Evolutionary conservation across 2,888 invertebrate species (phyloP).

Genomic region (Nysson spinosus): DNA sequence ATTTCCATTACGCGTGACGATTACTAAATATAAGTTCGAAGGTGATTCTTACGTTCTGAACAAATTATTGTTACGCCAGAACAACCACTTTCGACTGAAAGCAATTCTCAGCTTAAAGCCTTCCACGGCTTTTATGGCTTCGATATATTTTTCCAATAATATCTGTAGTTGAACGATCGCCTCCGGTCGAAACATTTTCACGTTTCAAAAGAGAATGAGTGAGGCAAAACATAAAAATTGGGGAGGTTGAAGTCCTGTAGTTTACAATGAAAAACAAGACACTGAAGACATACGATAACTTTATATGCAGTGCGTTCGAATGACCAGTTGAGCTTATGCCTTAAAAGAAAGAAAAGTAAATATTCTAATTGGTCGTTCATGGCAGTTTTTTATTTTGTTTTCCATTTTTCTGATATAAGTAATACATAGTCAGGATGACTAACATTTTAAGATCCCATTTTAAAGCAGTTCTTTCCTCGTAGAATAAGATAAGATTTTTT

Average conservation of each 20-base stretch:
- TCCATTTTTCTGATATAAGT: no score
- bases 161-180: conserved; percentile 44
- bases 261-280: conserved; percentile 57
- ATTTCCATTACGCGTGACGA: conserved; percentile 34
- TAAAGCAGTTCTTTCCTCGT: no score
- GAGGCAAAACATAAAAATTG: conserved; percentile 5
- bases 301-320: no score
- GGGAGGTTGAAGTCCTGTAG: conserved; percentile 27
- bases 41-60: conserved; percentile 41
- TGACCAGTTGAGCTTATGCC: no score
- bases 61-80: conserved; percentile 46
- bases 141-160: conserved; percentile 62
- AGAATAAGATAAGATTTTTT: no score
- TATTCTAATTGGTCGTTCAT: no score
- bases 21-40: conserved; percentile 51
- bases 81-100: conserved; percentile 46
- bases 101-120: conserved; percentile 59
- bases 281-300: conserved; percentile 48
- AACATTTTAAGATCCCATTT: no score
- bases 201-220: conserved; percentile 3
- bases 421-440: no score
- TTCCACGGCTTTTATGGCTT: conserved; percentile 49
- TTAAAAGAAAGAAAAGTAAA: no score
- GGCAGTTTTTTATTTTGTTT: no score
- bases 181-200: conserved; percentile 32